These are phyloP conservation scores for Macropis europaea DNA, from an alignment of 2,888 invertebrate genomes.

Conservation along the genomic window DNA sequence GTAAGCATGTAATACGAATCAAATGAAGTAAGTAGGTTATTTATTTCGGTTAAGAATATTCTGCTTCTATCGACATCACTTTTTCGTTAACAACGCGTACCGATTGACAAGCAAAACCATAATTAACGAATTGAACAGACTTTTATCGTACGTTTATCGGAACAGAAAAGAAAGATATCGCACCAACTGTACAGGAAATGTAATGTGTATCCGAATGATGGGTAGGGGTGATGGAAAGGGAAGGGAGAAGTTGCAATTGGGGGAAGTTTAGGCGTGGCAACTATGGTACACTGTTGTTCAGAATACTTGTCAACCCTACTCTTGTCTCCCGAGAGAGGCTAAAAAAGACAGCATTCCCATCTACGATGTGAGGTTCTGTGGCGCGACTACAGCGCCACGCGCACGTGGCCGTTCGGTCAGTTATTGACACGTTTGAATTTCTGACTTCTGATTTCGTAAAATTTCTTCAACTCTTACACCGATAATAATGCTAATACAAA, in stretches of 20 bases:
- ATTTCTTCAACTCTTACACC: no score
- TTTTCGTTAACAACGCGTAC: not conserved
- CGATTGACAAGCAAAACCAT: not conserved
- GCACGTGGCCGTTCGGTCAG: no score
- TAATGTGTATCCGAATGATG: slow-evolving; percentile 17
- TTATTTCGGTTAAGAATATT: slow-evolving; percentile 24
- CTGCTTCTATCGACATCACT: slow-evolving; percentile 22
- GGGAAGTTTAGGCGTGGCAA: slow-evolving; percentile 71
- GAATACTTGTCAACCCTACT: no score
- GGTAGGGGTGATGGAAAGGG: no score
- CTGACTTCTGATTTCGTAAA: no score
- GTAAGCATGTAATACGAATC: not conserved
- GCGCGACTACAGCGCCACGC: no score
- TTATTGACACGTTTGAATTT: no score
- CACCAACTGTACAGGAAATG: slow-evolving; percentile 49
- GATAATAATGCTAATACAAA: no score
- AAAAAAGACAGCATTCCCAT: no score
- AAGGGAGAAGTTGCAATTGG: slow-evolving; percentile 38
- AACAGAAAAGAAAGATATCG: slow-evolving; percentile 19
- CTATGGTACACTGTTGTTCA: slow-evolving; percentile 38
- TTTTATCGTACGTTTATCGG: not conserved
- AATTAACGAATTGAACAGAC: slow-evolving; percentile 8
- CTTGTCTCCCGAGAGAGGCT: no score
- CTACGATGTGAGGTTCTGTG: no score
- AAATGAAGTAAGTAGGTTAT: slow-evolving; percentile 28